Base-by-base conservation (phyloP, 2,797 vertebrate genomes). In the Brachyrhaphis roseni region DNA sequence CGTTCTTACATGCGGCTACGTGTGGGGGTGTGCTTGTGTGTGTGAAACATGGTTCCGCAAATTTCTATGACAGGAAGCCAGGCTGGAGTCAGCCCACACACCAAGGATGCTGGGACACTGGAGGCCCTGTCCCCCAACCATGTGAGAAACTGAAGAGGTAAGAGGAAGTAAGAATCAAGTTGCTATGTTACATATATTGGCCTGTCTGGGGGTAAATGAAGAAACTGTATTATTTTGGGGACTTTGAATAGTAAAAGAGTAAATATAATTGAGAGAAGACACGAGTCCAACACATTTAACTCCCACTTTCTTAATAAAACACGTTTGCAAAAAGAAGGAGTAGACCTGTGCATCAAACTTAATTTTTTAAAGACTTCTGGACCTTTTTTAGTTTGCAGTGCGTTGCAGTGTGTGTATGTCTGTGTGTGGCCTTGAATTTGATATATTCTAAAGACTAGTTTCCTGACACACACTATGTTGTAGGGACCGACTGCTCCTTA, bases 41-140 rank as follows among this genome's bases (percentile, higher is more conserved):
- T 64, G 81, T 72, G 70, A 85, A 77, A 80, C 73, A 64, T 77
- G 86, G 90, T 93, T 91, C 90, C 83, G 83, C 55, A 68, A 88
- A 92, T 94, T 95, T 94, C 90, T 94, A 95, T 93, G 82, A 94
- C 91, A 94, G 94, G 94, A 95, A 95, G 88, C 79, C 28, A 11
- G 70, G 81, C 82, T 93, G 87, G 90, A 94, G 86, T 92, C 89
- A 78, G 89, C 90, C 88, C 90, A 90, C 90, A 91, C 91, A 91
- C 86, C 89, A 82, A 92, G 91, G 91, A 94, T 93, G 91, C 88
- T 84, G 87, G 86, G 85, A 88, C 66, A 62, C 88, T 86, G 77
- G 91, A 91, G 88, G 88, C 84, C 86, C 80, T 47, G 82, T 79
- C 75, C 76, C 49, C 79, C 77, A 80, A 84, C 80, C 34, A 78